Evolutionary conservation across 2,797 vertebrate species (phyloP).

Genomic region (Anas capensis): DNA sequence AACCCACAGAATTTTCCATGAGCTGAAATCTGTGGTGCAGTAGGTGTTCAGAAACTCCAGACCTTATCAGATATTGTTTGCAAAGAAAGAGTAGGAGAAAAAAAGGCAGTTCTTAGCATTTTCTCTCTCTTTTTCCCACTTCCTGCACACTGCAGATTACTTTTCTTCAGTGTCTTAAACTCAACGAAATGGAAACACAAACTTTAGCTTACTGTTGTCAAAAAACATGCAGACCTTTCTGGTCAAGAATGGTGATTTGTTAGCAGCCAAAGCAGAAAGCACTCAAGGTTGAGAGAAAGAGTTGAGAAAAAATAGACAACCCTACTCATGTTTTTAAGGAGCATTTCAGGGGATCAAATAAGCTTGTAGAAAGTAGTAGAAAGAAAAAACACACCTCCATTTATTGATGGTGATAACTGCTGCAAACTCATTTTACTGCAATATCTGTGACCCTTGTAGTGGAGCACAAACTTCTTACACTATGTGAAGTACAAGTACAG

Average conservation of each 20-base stretch:
- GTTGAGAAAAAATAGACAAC: background rate
- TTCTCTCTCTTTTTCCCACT: background rate
- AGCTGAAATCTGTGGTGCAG: background rate
- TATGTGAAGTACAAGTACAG: background rate
- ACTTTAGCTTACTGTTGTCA: background rate
- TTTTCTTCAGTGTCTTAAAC: background rate
- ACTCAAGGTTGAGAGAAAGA: background rate
- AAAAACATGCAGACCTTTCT: background rate
- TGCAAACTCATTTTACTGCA: background rate
- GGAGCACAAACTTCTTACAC: background rate
- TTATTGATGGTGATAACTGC: background rate
- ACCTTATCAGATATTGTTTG: background rate
- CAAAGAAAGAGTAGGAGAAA: background rate
- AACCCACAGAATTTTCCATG: background rate
- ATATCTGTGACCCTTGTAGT: background rate
- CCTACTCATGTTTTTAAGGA: background rate
- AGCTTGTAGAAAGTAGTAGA: background rate
- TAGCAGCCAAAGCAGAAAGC: background rate
- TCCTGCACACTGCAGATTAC: background rate
- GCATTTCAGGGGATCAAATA: background rate
- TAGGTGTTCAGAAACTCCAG: conserved; percentile 8
- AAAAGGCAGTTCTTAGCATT: background rate
- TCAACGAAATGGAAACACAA: background rate
- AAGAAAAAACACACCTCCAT: background rate
- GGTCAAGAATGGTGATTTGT: background rate